A percentile compares a stretch with the other conserved stretches of the same genome.
These are phyloP conservation scores for Bombyx mori DNA, from an alignment of 1,140 invertebrate species.

Conservation along the genomic window ASM3026992v2 NC_085107.1:5022001-5022500, in stretches of 20 bases:
- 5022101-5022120: constrained; percentile 72
- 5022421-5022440: neutral
- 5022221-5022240: constrained; percentile 66
- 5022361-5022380: neutral
- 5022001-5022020: constrained; percentile 90
- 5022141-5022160: constrained; percentile 49
- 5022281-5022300: constrained; percentile 7
- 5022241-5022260: constrained; percentile 62
- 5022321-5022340: too few relatives aligned
- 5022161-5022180: constrained; percentile 66
- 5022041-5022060: constrained; percentile 84
- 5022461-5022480: too few relatives aligned
- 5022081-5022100: constrained; percentile 77
- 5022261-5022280: constrained; percentile 30
- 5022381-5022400: neutral
- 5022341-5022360: too few relatives aligned
- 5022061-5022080: constrained; percentile 77
- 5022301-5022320: too few relatives aligned
- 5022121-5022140: constrained; percentile 62
- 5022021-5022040: constrained; percentile 89
- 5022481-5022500: too few relatives aligned
- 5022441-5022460: neutral
- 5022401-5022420: neutral
- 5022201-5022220: constrained; percentile 64
- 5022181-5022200: constrained; percentile 57